These are phyloP conservation scores for Malacoraja senta DNA, from an alignment of 2,797 vertebrate genomes.

Conservation along the genomic window DNA sequence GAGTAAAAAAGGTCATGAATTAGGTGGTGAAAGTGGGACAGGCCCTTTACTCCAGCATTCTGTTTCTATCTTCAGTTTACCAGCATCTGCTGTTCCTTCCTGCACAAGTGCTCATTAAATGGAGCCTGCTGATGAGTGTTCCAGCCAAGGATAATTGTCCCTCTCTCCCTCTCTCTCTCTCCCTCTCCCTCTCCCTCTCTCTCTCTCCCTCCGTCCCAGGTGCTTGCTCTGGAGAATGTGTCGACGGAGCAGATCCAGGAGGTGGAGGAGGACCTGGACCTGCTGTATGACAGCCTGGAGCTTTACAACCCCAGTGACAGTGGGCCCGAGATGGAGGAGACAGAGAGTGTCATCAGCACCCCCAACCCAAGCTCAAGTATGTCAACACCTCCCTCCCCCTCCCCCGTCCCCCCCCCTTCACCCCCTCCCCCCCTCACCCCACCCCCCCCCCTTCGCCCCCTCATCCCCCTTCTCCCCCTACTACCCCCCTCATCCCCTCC, in stretches of 20 bases:
- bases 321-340: conserved; percentile 71
- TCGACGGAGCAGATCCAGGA: conserved; percentile 63
- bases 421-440: not conserved
- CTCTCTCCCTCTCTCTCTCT: not conserved
- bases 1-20: too few relatives aligned
- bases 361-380: conserved; percentile 70
- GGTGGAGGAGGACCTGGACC: conserved; percentile 70
- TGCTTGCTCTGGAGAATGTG: conserved; percentile 68
- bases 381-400: not conserved
- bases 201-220: conserved; percentile 47
- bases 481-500: not conserved
- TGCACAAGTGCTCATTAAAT: too few relatives aligned
- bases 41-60: too few relatives aligned
- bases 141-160: too few relatives aligned
- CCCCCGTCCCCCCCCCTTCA: not conserved
- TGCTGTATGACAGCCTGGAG: conserved; percentile 68
- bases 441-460: not conserved
- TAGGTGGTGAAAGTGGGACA: too few relatives aligned
- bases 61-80: too few relatives aligned
- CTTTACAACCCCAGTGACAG: conserved; percentile 72
- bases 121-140: too few relatives aligned
- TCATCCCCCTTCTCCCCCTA: not conserved
- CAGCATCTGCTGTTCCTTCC: too few relatives aligned
- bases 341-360: conserved; percentile 67
- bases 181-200: not conserved